These are phyloP conservation scores for Eubasilissa splendida DNA, from an alignment of 2,888 invertebrate genomes.

Conservation along the genomic window DNA sequence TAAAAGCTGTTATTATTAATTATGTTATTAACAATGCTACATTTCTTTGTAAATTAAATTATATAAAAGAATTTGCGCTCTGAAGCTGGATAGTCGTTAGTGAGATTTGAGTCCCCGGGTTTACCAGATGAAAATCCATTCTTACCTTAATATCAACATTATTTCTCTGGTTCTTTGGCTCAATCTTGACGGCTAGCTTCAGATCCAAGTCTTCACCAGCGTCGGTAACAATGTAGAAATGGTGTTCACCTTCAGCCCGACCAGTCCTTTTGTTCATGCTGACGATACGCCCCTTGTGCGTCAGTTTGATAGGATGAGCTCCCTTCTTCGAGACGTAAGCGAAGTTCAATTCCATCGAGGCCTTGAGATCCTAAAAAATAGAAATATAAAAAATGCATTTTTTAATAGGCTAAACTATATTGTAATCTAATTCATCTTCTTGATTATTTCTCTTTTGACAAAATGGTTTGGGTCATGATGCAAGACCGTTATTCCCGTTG, in stretches of 20 bases:
- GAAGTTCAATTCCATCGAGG: not conserved
- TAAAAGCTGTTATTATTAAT: no score
- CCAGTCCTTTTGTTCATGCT: conserved; percentile 63
- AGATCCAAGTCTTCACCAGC: conserved; percentile 61
- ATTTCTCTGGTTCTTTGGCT: conserved; percentile 63
- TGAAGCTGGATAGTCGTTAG: no score
- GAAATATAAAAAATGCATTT: not conserved
- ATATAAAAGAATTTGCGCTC: no score
- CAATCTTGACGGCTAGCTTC: conserved; percentile 63
- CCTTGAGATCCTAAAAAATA: conserved; percentile 34
- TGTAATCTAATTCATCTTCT: no score
- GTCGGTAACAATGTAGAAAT: conserved; percentile 64
- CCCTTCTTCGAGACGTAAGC: conserved; percentile 23
- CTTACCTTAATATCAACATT: conserved; percentile 41
- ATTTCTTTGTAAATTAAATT: no score
- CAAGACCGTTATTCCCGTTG: no score
- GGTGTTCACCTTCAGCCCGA: conserved; percentile 65
- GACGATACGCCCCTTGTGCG: conserved; percentile 64
- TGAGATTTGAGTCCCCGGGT: no score
- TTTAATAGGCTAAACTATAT: no score
- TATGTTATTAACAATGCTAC: no score
- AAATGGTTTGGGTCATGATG: no score
- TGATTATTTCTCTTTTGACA: no score
- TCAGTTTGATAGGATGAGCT: conserved; percentile 60
- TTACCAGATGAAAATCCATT: not conserved